These are phyloP conservation scores for Pristiophorus japonicus DNA, from an alignment of 2,113 vertebrate species.

Conservation along the genomic window DNA sequence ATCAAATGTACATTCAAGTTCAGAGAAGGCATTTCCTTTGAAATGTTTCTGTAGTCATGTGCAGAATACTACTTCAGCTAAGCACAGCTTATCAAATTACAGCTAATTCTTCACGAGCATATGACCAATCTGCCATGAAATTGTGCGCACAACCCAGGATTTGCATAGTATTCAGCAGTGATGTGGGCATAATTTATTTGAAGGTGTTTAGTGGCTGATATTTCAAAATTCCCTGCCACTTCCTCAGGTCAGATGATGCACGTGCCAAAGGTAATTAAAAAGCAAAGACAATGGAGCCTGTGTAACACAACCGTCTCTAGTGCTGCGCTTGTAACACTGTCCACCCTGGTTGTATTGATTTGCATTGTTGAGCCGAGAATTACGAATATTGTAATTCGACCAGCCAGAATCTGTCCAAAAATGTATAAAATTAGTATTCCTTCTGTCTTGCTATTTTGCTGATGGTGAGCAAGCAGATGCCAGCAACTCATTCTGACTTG, in stretches of 20 bases:
- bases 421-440: not conserved
- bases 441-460: not conserved
- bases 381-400: not conserved
- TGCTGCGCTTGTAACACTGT: not conserved
- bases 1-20: constrained; percentile 21
- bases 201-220: not conserved
- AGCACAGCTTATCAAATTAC: not conserved
- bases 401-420: not conserved
- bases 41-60: constrained; percentile 2
- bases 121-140: not conserved
- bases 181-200: not conserved
- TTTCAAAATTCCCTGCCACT: not conserved
- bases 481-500: not conserved
- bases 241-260: not conserved
- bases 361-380: not conserved
- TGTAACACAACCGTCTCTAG: not conserved
- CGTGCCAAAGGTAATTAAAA: not conserved
- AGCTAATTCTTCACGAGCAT: not conserved
- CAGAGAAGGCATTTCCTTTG: constrained; percentile 9
- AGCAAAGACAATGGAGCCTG: too few species aligned
- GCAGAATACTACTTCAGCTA: not conserved
- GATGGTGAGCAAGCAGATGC: not conserved
- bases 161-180: not conserved
- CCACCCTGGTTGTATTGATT: not conserved
- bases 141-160: not conserved